phyloP scores from a whole-genome alignment of 1,140 invertebrate species.

The Propsilocerus akamusi region DNA sequence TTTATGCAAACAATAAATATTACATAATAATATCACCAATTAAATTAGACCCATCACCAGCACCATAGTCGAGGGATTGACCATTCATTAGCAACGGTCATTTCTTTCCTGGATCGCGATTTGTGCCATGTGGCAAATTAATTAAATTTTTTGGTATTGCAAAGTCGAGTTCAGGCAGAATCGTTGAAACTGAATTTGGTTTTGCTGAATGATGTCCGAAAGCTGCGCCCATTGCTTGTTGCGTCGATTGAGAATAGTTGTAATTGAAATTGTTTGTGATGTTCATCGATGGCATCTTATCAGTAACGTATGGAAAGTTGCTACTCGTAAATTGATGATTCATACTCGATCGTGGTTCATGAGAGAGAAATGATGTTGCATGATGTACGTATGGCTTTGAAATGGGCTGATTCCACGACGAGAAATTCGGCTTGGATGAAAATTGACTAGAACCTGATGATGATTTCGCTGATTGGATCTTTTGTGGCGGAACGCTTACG shows the following conservation, averaged over 20 bases:
- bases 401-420: background rate
- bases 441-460: background rate
- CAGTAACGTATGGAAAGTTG: background rate
- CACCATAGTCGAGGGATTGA: too few relatives aligned
- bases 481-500: background rate
- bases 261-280: constrained; percentile 1
- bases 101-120: background rate
- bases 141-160: background rate
- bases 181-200: background rate
- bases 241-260: background rate
- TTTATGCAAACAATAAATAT: background rate
- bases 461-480: background rate
- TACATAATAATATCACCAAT: background rate
- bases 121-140: background rate
- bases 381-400: background rate
- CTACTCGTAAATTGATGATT: background rate
- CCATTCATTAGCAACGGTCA: too few relatives aligned
- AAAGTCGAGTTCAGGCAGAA: background rate
- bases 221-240: background rate
- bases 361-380: background rate
- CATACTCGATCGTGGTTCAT: too few relatives aligned
- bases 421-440: background rate
- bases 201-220: background rate
- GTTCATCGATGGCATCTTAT: background rate
- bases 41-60: background rate